A percentile compares a stretch with the other conserved stretches of the same genome.
Conservation (phyloP, 2,888 invertebrate genomes). For the Scrobipalpa atriplicella region DNA sequence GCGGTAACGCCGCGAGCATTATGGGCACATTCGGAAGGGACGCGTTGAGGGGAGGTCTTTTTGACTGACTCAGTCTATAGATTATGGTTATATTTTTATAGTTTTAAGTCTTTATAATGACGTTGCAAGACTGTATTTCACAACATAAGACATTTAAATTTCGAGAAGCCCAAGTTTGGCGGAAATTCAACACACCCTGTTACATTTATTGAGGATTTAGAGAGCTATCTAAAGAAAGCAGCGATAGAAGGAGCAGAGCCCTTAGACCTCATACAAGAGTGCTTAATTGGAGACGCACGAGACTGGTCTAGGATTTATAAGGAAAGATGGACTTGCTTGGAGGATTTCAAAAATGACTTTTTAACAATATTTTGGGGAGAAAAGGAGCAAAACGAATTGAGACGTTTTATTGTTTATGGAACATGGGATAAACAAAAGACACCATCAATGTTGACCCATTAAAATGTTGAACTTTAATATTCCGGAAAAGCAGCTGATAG, state of each 20-base stretch:
- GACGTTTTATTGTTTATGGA: neutral
- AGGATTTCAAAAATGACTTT: conserved; percentile 4
- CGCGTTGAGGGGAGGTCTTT: too few relatives aligned
- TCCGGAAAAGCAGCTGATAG: neutral
- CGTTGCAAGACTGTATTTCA: neutral
- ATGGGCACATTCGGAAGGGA: too few relatives aligned
- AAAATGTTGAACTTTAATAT: neutral
- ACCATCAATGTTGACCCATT: neutral
- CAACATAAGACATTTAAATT: neutral
- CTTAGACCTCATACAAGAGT: neutral
- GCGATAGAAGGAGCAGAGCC: neutral
- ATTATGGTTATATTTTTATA: too few relatives aligned
- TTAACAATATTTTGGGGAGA: neutral
- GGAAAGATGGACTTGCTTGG: neutral
- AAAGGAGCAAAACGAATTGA: conserved; percentile 2
- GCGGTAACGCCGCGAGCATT: too few relatives aligned
- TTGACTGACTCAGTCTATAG: too few relatives aligned
- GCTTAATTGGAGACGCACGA: neutral
- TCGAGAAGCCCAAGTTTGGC: neutral
- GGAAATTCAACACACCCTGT: neutral
- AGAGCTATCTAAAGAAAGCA: neutral
- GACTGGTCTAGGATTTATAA: conserved; percentile 9
- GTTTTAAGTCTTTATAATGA: too few relatives aligned
- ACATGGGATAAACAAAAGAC: neutral
- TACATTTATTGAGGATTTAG: neutral